Base-by-base conservation (phyloP, 2,888 invertebrate species). In the Campopleginae sp. region DNA sequence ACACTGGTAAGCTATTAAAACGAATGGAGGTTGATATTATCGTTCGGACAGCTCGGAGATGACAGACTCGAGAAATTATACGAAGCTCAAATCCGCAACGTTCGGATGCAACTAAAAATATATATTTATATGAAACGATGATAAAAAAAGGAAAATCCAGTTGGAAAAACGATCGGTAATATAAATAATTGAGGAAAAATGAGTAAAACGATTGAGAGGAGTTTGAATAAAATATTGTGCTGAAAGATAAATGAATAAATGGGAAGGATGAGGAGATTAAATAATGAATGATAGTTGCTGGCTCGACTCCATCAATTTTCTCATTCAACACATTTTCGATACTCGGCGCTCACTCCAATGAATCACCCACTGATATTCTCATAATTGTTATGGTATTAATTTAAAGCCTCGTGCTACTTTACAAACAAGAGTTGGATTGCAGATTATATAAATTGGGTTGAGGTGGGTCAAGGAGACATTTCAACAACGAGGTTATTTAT, bases 401-500 rank as follows among this genome's bases (percentile, higher is more conserved):
- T 63, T 31, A 68, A 54, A 81, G 61, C 75, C 81, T 42, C 75
- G 48, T 38, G 68, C 68, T 42, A 68, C 68, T 68, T 68, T 17
- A 14, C 68, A 44, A 44, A 68, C 68, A 68, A 46, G 68, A 68
- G 44, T 44, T 68, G 68, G 38, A 68, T 42, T 42, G 68, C 44
- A 44, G 68, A 68, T 68, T 68, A 68, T 68, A 42, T 27, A 44
- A 68, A 68, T 68, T 68, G 44, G 42, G 38, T 68, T 44, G 44
- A 23, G 68, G 68, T 68, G 23, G 68, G 68, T 68, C 68, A 68
- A 68, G 68, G 42, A 46, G 44, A 68, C 42, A 19, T 27, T 44
- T 68, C 68, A 14, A 44, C 68, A 14, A 44, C 68, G 68, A 68
- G n/a, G 65, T 42, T 38, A 65, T 42, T 33, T 27, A 68, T 44